phyloP scores from a whole-genome alignment of 2,888 invertebrate species.

The Galerucella pusilla region DNA sequence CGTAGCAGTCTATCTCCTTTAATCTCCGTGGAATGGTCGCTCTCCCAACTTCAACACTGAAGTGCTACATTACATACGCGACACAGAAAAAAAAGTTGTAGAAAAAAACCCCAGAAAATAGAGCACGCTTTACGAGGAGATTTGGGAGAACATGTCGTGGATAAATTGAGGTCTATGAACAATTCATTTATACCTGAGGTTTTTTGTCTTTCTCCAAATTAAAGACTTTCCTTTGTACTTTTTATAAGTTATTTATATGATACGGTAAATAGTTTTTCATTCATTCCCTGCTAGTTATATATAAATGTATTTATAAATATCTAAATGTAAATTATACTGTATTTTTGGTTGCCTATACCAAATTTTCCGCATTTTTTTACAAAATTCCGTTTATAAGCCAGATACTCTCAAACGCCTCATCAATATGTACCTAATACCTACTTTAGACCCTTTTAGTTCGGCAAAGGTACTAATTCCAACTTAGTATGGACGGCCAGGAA shows the following conservation, averaged over 20 bases:
- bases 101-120: conserved; percentile 24
- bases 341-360: too few species aligned
- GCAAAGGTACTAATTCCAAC: conserved; percentile 29
- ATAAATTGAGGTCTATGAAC: conserved; percentile 34
- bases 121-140: conserved; percentile 34
- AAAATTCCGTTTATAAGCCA: not conserved
- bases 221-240: not conserved
- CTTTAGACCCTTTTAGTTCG: conserved; percentile 27
- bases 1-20: conserved; percentile 42
- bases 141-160: conserved; percentile 29
- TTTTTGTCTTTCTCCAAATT: conserved; percentile 13
- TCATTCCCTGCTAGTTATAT: too few species aligned
- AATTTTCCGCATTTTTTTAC: not conserved
- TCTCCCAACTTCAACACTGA: conserved; percentile 38
- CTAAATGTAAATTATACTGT: too few species aligned
- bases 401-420: conserved; percentile 19
- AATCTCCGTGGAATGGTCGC: conserved; percentile 38
- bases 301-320: too few species aligned
- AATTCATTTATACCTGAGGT: conserved; percentile 21
- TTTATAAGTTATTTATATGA: too few species aligned
- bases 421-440: conserved; percentile 26
- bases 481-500: conserved; percentile 32
- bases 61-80: conserved; percentile 39
- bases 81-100: conserved; percentile 28
- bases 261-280: too few species aligned